Evolutionary conservation across 2,888 invertebrate genomes (phyloP).

Genomic region (Cheilosia impressa): DNA sequence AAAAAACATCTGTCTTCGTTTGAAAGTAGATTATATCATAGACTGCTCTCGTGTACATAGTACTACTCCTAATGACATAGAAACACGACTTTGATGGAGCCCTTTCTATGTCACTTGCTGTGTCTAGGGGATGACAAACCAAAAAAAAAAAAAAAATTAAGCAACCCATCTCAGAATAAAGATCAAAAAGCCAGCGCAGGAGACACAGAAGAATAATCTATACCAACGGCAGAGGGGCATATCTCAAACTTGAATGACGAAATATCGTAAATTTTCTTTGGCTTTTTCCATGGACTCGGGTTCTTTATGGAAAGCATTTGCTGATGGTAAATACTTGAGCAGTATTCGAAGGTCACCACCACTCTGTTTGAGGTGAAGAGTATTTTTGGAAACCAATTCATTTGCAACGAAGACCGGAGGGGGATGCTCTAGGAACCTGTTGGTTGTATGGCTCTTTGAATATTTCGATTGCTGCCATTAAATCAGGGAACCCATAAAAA

Average conservation of each 20-base stretch:
- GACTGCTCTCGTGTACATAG: neutral
- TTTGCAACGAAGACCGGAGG: constrained; percentile 5
- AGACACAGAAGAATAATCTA: neutral
- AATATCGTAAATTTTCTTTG: too few species aligned
- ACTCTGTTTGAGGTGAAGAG: constrained; percentile 24
- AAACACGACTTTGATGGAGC: constrained; percentile 46
- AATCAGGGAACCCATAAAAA: constrained; percentile 11
- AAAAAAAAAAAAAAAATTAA: neutral
- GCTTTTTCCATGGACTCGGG: too few species aligned
- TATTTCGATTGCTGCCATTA: constrained; percentile 44
- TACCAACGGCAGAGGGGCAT: neutral
- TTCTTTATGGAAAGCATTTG: neutral
- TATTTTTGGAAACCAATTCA: constrained; percentile 59
- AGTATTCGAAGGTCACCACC: neutral
- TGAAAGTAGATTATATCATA: neutral
- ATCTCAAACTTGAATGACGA: too few species aligned
- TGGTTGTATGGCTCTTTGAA: constrained; percentile 5
- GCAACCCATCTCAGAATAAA: neutral
- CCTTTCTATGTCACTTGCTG: constrained; percentile 9
- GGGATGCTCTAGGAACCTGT: constrained; percentile 18
- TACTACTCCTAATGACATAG: constrained; percentile 7
- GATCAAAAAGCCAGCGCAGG: constrained; percentile 5
- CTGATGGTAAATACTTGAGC: neutral
- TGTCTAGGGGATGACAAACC: neutral
- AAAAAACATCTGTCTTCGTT: constrained; percentile 33